phyloP scores from a whole-genome alignment of 2,888 invertebrate genomes.

The Archips xylosteana region DNA sequence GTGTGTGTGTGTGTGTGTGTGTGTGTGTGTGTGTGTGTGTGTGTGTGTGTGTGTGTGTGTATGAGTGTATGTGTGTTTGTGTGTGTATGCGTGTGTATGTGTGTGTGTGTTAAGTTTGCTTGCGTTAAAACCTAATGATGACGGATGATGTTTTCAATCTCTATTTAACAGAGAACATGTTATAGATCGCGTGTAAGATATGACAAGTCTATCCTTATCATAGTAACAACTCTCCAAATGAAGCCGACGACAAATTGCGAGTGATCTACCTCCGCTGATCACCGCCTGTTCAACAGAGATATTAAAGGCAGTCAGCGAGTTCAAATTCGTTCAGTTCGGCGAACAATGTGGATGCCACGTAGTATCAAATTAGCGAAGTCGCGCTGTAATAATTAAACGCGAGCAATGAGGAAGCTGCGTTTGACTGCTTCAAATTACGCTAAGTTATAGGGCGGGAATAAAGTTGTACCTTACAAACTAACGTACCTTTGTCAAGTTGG shows the following conservation, averaged over 20 bases:
- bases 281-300: constrained; percentile 19
- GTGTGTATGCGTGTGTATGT: no score
- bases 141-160: no score
- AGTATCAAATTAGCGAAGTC: constrained; percentile 75
- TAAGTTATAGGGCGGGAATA: constrained; percentile 71
- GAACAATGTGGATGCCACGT: constrained; percentile 60
- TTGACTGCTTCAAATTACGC: constrained; percentile 76
- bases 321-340: constrained; percentile 55
- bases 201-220: not conserved
- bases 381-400: constrained; percentile 76
- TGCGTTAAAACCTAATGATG: no score
- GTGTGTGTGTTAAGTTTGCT: no score
- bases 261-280: constrained; percentile 19
- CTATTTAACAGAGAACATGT: no score
- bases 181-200: not conserved
- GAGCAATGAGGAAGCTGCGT: constrained; percentile 69
- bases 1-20: no score
- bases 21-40: no score
- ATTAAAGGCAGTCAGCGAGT: constrained; percentile 37
- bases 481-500: constrained; percentile 48
- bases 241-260: not conserved
- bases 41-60: no score
- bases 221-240: constrained; percentile 10
- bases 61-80: no score
- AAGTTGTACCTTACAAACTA: constrained; percentile 60